phyloP scores from a whole-genome alignment of 2,113 vertebrate species.

The Pontoporia blainvillei region DNA sequence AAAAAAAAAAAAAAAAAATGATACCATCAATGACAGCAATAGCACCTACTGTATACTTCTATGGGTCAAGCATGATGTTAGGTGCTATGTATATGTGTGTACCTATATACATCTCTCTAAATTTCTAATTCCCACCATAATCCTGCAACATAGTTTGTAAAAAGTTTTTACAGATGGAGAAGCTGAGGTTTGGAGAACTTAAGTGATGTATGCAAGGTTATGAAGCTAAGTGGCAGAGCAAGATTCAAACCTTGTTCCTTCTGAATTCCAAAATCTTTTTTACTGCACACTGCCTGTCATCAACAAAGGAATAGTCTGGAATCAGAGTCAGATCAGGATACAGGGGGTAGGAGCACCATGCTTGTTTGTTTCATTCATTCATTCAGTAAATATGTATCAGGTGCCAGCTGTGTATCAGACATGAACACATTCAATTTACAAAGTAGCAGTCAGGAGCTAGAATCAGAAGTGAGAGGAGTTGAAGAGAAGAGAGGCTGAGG shows the following conservation, averaged over 20 bases:
- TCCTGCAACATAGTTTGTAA: not conserved
- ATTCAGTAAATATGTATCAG: not conserved
- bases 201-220: not conserved
- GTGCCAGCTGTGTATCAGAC: not conserved
- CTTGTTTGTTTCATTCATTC: not conserved
- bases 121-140: not conserved
- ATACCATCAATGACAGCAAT: not conserved
- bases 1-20: too few relatives aligned
- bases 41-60: too few relatives aligned
- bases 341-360: not conserved
- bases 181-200: not conserved
- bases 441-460: not conserved
- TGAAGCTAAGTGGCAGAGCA: not conserved
- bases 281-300: not conserved
- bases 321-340: not conserved
- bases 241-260: not conserved
- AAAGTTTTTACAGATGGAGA: not conserved
- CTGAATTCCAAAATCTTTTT: not conserved
- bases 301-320: not conserved
- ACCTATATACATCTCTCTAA: not conserved
- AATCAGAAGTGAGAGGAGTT: not conserved
- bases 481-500: not conserved
- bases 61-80: fast-evolving
- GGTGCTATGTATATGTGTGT: not conserved
- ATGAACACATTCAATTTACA: not conserved